Base-by-base conservation (phyloP, 1,140 invertebrate species). In the Fopius arisanus region DNA sequence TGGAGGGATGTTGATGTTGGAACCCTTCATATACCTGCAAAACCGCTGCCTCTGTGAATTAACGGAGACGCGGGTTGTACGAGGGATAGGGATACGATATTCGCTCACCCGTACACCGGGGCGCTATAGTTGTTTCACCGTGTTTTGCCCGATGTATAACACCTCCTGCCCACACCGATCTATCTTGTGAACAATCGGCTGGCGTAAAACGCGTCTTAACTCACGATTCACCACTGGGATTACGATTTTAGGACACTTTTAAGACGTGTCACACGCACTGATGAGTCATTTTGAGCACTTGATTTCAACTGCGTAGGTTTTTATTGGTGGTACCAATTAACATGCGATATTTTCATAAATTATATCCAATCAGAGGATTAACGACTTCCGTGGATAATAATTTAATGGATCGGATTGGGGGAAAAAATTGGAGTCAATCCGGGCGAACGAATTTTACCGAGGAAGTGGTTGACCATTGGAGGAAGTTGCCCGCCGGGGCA, bases 401-500 rank as follows among this genome's bases (percentile, higher is more conserved):
- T 48, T 48, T n/a, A 5, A 19, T 48, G 16, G 14, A 48, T 37
- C 7, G 33, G 12, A n/a, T n/a, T n/a, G 3, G 9, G 16, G 7
- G 5, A n/a, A 48, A 48, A 48, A 48, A 48, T 16, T 48, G 43
- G 43, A n/a, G 43, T 48, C 5, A 19, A n/a, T 5, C 3, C 43
- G 43, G 14, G 43, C 26, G 16, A 29, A 16, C 16, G n/a, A 31
- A 65, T 29, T 29, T 71, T n/a, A 3, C 54, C 21, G 21, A 43
- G 40, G 54, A 68, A 40, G 41, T 33, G 26, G 14, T 21, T 16
- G 26, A 66, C 59, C 23, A 41, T 33, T 28, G 78, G 78, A 80
- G 81, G 82, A 84, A 84, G 82, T 84, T 77, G 78, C 51, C 10
- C 68, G 33, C 19, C 75, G 78, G 77, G 82, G 84, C 80, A 79